Evolutionary conservation across 2,888 invertebrate genomes (phyloP).

Genomic region (Germaria angustata): DNA sequence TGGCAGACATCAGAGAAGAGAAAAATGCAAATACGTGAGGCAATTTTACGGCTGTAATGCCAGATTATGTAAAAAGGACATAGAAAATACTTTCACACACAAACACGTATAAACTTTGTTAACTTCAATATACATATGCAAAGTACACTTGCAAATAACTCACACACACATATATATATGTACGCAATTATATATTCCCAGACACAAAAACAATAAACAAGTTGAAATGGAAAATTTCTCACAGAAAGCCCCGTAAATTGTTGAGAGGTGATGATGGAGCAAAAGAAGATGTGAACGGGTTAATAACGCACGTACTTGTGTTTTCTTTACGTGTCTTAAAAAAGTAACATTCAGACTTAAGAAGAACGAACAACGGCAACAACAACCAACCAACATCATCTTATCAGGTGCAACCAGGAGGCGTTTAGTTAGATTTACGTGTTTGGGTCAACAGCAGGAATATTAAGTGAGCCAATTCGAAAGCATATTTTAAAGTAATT

Average conservation of each 20-base stretch:
- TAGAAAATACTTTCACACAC: not conserved
- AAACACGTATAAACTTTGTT: not conserved
- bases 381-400: constrained; percentile 41
- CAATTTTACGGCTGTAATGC: constrained; percentile 61
- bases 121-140: not conserved
- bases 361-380: constrained; percentile 6
- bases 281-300: constrained; percentile 61
- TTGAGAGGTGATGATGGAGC: constrained; percentile 60
- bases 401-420: constrained; percentile 66
- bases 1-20: not conserved
- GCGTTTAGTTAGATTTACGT: constrained; percentile 65
- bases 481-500: constrained; percentile 53
- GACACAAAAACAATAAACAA: constrained; percentile 15
- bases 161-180: not conserved
- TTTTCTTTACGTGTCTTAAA: constrained; percentile 64
- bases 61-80: constrained; percentile 54
- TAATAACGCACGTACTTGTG: constrained; percentile 61
- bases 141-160: constrained; percentile 1
- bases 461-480: constrained; percentile 61
- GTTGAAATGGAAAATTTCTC: constrained; percentile 31
- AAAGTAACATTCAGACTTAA: constrained; percentile 36
- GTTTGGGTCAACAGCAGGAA: constrained; percentile 65
- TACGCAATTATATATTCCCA: not conserved
- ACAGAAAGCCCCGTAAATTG: constrained; percentile 16
- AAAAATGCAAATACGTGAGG: constrained; percentile 58